Base-by-base conservation (phyloP, 2,888 invertebrate genomes). In the Chrysina gloriosa region DNA sequence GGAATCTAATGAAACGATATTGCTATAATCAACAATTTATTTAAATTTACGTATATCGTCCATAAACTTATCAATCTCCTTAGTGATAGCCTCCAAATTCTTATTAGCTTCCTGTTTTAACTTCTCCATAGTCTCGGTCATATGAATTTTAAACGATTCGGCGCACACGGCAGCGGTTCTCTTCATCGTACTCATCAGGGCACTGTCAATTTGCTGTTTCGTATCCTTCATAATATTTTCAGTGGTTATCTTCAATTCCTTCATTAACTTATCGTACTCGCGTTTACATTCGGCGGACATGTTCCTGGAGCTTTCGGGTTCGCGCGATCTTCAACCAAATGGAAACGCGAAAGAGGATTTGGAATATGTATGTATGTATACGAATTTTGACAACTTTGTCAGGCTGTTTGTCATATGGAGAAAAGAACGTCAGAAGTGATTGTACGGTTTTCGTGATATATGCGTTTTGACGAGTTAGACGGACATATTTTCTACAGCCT, bases 21-120 rank as follows among this genome's bases (percentile, higher is more conserved):
- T 36, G 1, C 14, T 9, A 14, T 9, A 16, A 3, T 9, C 2
- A 63, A 16, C 19, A n/a, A 7, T 29, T 29, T 63, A 47, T 45
- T 63, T 63, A 19, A 5, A 45, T 48, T 50, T 63, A 3, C 42
- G 63, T 4, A 31, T 14, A 50, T 63, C 63, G 11, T 42, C 48
- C 34, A 63, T 31, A 36, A 34, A 48, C 31, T 48, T 63, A 63
- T 63, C 48, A 3, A 63, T 19, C 21, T 63, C 48, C 7, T 63
- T 63, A 34, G 63, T 14, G 16, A 50, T 21, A n/a, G 34, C 11
- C 3, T 63, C 63, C 21, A 63, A 34, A 23, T 34, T 50, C 14
- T 50, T 63, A 2, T 21, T 19, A 0, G 48, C 34, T 36, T 63
- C 63, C 1, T 48, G 23, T 25, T 63, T 63, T 5, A 63, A 11